phyloP scores from a whole-genome alignment of 2,888 invertebrate genomes.

The Himalopsyche tibetana region DNA sequence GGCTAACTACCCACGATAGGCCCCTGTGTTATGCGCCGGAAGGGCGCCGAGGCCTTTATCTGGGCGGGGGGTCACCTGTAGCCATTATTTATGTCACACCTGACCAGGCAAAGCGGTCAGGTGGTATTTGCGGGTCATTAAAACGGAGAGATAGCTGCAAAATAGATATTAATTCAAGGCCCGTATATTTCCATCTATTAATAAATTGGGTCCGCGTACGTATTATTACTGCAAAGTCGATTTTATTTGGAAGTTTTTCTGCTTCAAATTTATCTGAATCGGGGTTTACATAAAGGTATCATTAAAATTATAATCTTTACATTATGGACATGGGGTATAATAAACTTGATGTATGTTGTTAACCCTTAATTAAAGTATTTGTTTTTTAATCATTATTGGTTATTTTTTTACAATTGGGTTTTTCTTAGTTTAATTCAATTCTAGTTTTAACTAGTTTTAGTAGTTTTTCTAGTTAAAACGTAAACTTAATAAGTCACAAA shows the following conservation, averaged over 20 bases:
- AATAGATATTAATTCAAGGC: slow-evolving; percentile 39
- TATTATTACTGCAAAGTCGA: not conserved
- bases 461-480: too few relatives aligned
- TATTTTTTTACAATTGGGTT: too few relatives aligned
- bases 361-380: too few relatives aligned
- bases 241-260: not conserved
- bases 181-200: slow-evolving; percentile 43
- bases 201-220: slow-evolving; percentile 17
- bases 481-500: too few relatives aligned
- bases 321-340: too few relatives aligned
- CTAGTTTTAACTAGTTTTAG: too few relatives aligned
- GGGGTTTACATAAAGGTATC: not conserved
- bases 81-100: slow-evolving; percentile 66
- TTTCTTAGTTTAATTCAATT: too few relatives aligned
- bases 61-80: slow-evolving; percentile 62
- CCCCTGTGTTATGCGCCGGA: slow-evolving; percentile 50
- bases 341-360: too few relatives aligned
- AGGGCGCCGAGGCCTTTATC: slow-evolving; percentile 62
- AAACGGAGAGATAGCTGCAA: slow-evolving; percentile 49
- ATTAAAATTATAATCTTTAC: not conserved
- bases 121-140: slow-evolving; percentile 64
- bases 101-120: slow-evolving; percentile 61
- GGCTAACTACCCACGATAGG: slow-evolving; percentile 44
- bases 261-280: not conserved
- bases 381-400: too few relatives aligned